A percentile compares a stretch with the other conserved stretches of the same genome.
phyloP scores from a whole-genome alignment of 2,113 vertebrate species.

The Himantopus leucocephalus region DNA sequence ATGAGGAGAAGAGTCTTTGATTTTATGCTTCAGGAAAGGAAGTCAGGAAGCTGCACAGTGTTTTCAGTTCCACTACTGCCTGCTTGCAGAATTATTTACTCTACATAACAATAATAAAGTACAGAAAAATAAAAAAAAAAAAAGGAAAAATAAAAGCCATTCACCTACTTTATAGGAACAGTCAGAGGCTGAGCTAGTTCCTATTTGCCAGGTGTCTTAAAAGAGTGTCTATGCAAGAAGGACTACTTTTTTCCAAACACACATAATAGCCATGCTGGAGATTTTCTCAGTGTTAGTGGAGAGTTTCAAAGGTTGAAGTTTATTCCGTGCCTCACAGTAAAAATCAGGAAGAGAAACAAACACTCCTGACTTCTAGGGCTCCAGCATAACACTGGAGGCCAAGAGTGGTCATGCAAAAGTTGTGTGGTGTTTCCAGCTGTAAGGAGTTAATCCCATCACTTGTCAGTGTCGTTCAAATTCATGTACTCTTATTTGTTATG shows the following conservation, averaged over 20 bases:
- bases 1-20: neutral
- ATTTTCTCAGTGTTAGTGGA: neutral
- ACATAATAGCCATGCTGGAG: neutral
- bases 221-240: neutral
- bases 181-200: neutral
- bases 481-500: too few species aligned
- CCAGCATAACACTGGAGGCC: neutral
- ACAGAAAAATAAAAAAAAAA: neutral
- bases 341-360: neutral
- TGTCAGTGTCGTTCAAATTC: neutral
- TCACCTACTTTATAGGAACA: neutral
- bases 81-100: neutral
- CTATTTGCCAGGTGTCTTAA: neutral
- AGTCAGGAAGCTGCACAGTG: neutral
- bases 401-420: neutral
- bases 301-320: neutral
- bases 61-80: neutral
- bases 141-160: neutral
- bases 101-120: neutral
- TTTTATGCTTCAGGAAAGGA: neutral
- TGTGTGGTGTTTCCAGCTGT: neutral
- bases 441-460: neutral
- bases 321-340: neutral
- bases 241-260: neutral
- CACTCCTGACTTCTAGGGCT: rapidly evolving